Conservation (phyloP, 2,797 vertebrate species). For the Chloroceryle amazona region DNA sequence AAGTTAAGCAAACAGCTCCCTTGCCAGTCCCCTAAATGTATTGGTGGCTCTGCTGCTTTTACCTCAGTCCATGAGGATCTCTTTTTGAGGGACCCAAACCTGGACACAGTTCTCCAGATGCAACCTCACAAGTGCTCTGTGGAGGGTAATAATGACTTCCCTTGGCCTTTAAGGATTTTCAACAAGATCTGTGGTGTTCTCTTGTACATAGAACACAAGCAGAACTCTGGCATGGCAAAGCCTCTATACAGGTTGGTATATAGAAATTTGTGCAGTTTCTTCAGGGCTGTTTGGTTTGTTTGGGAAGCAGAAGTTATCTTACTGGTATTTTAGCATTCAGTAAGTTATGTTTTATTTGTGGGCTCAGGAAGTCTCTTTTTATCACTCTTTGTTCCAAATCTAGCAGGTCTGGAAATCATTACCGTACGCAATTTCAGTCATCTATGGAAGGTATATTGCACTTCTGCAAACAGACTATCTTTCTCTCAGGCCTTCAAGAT, state of each 20-base stretch:
- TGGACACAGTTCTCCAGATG: neutral
- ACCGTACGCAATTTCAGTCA: neutral
- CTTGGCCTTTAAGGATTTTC: neutral
- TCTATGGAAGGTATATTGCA: neutral
- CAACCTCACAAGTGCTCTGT: neutral
- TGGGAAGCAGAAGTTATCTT: no score
- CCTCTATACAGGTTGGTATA: neutral
- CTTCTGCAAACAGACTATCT: neutral
- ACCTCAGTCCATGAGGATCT: neutral
- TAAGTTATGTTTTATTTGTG: neutral
- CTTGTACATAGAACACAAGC: neutral
- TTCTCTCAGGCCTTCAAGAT: neutral
- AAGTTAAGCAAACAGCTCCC: neutral
- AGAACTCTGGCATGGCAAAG: neutral
- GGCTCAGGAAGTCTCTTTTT: neutral
- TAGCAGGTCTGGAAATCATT: neutral
- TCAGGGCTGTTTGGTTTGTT: no score
- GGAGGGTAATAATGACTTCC: neutral
- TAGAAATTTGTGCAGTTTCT: neutral
- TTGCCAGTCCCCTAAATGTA: neutral
- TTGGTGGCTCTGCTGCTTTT: neutral
- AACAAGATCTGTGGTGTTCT: neutral
- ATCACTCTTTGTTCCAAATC: neutral
- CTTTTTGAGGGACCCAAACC: neutral
- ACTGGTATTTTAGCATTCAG: neutral